Evolutionary conservation across 2,888 invertebrate species (phyloP), one percentile per base, ranked within the genome.

Genomic region (Platerodrilus igneus): DNA sequence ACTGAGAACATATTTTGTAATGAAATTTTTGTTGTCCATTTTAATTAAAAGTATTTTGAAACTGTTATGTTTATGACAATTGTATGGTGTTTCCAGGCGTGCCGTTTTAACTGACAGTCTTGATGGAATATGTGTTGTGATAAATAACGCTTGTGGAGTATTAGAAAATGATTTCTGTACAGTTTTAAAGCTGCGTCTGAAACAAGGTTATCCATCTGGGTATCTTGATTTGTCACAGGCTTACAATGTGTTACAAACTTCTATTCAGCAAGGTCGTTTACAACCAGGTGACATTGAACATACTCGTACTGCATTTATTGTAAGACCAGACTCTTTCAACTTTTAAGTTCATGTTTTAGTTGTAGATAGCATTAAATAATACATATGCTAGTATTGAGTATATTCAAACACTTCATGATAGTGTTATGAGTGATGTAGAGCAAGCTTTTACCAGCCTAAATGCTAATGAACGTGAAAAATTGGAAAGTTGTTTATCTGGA

Each of bases 101-200:
- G 85, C 92, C n/a, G 74, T 94, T 51, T 84, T 87, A 4, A 89
- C 88, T 51, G 86, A 88, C 60, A 94, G 90, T 62, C 78, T 96
- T 41, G 96, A 97, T 69, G 96, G 94, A 33, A 85, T 91, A 27
- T 99, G 99, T 73, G 95, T 92, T 2, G 89, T 94, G 54, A 82
- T 99, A 16, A 99, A 99, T 72, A 92, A 93, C 67, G 90, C 88
- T 3, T 84, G 86, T 54, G 78, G 87, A 1, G 79, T 87, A 46
- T 72, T 99, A 42, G 96, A 97, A 72, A 83, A 85, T 21, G 85
- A 86, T 56, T 88, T 86, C 63, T 78, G 84, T 19, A 78, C 78
- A 45, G 79, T 86, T 26, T 71, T 94, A 27, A 77, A 81, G 45
- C 74, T 77, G 19, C 78, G 83, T 36, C 71, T 96, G 26, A 79